Base-by-base conservation (phyloP, 2,888 invertebrate genomes). In the Amiota mariae region DNA sequence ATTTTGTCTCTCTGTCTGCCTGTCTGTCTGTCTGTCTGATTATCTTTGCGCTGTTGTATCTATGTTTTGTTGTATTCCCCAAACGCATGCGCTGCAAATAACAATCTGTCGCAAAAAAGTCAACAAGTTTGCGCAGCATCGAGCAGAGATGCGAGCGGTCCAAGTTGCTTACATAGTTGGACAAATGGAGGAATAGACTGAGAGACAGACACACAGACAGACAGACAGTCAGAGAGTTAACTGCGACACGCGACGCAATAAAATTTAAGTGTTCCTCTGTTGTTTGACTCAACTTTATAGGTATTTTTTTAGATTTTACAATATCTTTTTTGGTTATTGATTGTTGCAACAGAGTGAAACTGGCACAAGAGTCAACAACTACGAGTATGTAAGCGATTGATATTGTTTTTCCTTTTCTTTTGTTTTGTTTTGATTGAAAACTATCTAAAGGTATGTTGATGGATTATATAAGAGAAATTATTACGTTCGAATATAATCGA, bases 201-300 rank as follows among this genome's bases (percentile, higher is more conserved):
- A 4, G 36, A 6, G 36, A 36, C 36, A 36, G 36, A 36, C 36
- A 36, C 4, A 36, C 36, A 6, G 36, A 36, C 4, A 36, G 6
- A n/a, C n/a, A n/a, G 36, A 36, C 36, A 36, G 36, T 6, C 36
- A 6, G 36, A 36, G 36, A 36, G 6, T 36, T 24, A 36, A 9
- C 51, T 73, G 0, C 57, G 68, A 80, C 77, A 59, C 75, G 61
- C n/a, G 66, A 66, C 72, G 51, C 67, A 64, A 73, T 73, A 74
- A 72, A 71, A 46, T 46, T 54, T 70, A 51, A 51, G 51, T 67
- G 49, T 67, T 67, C 49, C 49, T 67, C 67, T 48, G 10, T 13
- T 15, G 15, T 59, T 59, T 59, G 67, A 66, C 15, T 66, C 18
- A 20, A 13, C 20, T 13, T 20, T 20, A 20, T 61, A 61, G 20